These are phyloP conservation scores for Agrochola circellaris DNA, from an alignment of 2,888 invertebrate genomes.

Conservation along the genomic window DNA sequence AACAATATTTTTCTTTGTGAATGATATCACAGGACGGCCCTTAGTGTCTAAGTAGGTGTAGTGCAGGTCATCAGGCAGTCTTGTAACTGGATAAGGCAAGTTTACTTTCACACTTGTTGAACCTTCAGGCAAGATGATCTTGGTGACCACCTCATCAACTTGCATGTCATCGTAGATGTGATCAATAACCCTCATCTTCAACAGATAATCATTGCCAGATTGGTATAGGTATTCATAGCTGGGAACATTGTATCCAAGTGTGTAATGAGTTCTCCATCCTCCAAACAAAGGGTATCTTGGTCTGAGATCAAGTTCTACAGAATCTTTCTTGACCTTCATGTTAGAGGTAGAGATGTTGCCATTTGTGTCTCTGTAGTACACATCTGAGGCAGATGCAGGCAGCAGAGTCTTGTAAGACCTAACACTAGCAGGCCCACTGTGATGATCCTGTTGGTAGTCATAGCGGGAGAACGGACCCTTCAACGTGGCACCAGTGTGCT, in stretches of 20 bases:
- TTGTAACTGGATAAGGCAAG: constrained; percentile 95
- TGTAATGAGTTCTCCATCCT: constrained; percentile 99
- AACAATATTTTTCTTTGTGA: constrained; percentile 96
- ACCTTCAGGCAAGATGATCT: constrained; percentile 98
- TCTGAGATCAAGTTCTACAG: constrained; percentile 98
- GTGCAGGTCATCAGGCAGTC: constrained; percentile 94
- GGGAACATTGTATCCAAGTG: constrained; percentile 98
- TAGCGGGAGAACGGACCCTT: constrained; percentile 99
- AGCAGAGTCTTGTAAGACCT: constrained; percentile 97
- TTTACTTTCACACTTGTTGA: constrained; percentile 95
- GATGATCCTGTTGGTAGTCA: constrained; percentile 98
- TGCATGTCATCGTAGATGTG: constrained; percentile 99
- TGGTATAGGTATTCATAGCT: constrained; percentile 98
- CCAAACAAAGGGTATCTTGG: constrained; percentile 99
- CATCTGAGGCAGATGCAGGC: constrained; percentile 97
- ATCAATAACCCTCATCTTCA: constrained; percentile 98
- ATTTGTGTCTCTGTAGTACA: constrained; percentile 99
- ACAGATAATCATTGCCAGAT: constrained; percentile 94
- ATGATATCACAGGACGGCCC: constrained; percentile 96
- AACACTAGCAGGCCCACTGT: constrained; percentile 96
- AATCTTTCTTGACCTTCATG: constrained; percentile 96
- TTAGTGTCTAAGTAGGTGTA: constrained; percentile 98
- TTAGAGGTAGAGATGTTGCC: constrained; percentile 99
- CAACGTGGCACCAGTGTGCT: constrained; percentile 97
- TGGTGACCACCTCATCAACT: constrained; percentile 96